Base-by-base conservation (phyloP, 1,140 invertebrate species). In the Antheraea pernyi region DNA sequence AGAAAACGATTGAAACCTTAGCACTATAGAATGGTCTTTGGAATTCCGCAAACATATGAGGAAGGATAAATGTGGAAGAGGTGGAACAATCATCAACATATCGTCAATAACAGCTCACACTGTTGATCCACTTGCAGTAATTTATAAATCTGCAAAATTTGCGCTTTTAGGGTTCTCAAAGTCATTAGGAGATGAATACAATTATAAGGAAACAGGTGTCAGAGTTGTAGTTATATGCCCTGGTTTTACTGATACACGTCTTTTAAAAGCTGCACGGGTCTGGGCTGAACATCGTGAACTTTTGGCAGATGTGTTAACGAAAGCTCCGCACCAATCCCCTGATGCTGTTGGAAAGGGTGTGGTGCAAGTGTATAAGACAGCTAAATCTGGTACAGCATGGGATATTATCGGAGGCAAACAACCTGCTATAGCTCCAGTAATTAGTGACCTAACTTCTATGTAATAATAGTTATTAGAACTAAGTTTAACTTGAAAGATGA, bases 101-200 rank as follows among this genome's bases (percentile, higher is more conserved):
- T 93, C 94, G 30, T 95, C 95, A 8, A 93, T 95, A 63, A 84
- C 93, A 63, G 95, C 95, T 22, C 85, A 95, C 60, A 87, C 88
- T 68, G 91, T 93, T n/a, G 93, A 94, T 60, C 94, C 94, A 42
- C 93, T 93, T 71, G 76, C 94, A 65, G 95, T 95, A 0, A 88
- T 95, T 16, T 96, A 96, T 77, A 91, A 92, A 5, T 95, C 94
- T 0, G 95, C 95, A 0, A 97, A 97, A 78, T 94, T 94, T 75
- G 95, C 93, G 11, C 91, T 94, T 10, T 83, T 94, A 39, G 93
- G 93, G 36, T 92, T 94, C 59, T 94, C 93, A 0, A 90, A 89
- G 22, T 93, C 93, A 6, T 85, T 94, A 59, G 93, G 94, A 73
- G 88, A 94, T 72, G 74, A 84, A 58, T 92, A 88, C 68, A 93